Base-by-base conservation (phyloP, 1,140 invertebrate species). In the Bombus waltoni region DNA sequence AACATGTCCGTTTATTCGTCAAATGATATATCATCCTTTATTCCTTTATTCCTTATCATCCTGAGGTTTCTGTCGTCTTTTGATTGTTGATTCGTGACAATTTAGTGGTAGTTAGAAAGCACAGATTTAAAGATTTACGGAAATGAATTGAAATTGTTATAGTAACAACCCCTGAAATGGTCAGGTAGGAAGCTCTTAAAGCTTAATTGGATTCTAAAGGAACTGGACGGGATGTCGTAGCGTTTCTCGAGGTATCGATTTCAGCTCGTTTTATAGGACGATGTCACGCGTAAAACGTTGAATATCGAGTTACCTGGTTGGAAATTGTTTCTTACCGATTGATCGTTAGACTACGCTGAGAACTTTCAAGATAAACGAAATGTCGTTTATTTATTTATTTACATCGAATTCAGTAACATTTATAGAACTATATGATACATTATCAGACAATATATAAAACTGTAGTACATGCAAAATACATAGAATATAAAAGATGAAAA, bases 161-260 rank as follows among this genome's bases (percentile, higher is more conserved):
- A 53, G 68, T 28, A 83, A 25, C 83, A 81, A 83, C 77, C 81
- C 81, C 72, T 59, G n/a, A 40, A 78, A 84, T 80, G 84, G 84
- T 79, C 57, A 89, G 65, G 65, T 80, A 44, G 80, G 72, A 89
- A 72, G 66, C 72, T 53, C 53, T 90, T 90, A 78, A 76, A 81
- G 40, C 81, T 89, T 90, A 83, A 90, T 90, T 89, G 77, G 88
- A 90, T 81, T 87, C 73, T 53, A 59, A 81, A 74, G 40, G n/a
- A 81, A 81, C 18, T 47, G 73, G 47, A 47, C 76, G 47, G 68
- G 35, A 25, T 22, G 35, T 28, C 47, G 68, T 32, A 47, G 42
- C 79, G 71, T 81, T 80, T 81, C 75, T 81, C 44, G 47, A 62
- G 85, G 35, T 81, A 87, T 89, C 85, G 81, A 89, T 59, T 74